Evolutionary conservation across 2,113 vertebrate genomes (phyloP).

Genomic region (Thermophis baileyi): DNA sequence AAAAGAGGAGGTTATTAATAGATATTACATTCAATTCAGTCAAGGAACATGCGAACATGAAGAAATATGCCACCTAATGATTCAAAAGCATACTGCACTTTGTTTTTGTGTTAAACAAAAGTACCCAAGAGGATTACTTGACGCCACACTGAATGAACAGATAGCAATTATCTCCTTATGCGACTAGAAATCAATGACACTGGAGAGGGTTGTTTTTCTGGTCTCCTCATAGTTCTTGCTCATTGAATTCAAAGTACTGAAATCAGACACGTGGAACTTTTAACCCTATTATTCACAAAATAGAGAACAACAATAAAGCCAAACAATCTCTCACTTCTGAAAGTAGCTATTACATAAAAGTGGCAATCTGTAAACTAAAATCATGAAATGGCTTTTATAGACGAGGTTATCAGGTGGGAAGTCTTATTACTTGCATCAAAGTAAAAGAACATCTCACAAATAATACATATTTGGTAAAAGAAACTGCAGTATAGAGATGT

Average conservation of each 20-base stretch:
- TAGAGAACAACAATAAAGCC: not conserved
- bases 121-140: conserved; percentile 70
- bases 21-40: conserved; percentile 46
- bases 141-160: conserved; percentile 64
- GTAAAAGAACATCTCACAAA: not conserved
- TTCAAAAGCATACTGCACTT: conserved; percentile 66
- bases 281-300: conserved; percentile 13
- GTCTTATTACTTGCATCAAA: not conserved
- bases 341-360: not conserved
- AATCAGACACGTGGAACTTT: conserved; percentile 13
- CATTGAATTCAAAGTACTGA: conserved; percentile 24
- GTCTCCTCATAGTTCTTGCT: conserved; percentile 30
- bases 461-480: not conserved
- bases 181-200: conserved; percentile 53
- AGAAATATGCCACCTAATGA: conserved; percentile 73
- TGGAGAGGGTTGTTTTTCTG: conserved; percentile 47
- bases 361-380: not conserved
- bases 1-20: conserved; percentile 65
- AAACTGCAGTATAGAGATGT: not conserved
- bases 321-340: not conserved
- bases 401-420: not conserved
- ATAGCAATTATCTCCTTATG: conserved; percentile 61
- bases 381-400: not conserved
- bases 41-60: conserved; percentile 37
- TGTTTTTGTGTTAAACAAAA: conserved; percentile 75